A percentile compares a stretch with the other conserved stretches of the same genome.
These are phyloP conservation scores for Zeugodacus cucurbitae DNA, from an alignment of 1,140 invertebrate species.

Conservation along the genomic window DNA sequence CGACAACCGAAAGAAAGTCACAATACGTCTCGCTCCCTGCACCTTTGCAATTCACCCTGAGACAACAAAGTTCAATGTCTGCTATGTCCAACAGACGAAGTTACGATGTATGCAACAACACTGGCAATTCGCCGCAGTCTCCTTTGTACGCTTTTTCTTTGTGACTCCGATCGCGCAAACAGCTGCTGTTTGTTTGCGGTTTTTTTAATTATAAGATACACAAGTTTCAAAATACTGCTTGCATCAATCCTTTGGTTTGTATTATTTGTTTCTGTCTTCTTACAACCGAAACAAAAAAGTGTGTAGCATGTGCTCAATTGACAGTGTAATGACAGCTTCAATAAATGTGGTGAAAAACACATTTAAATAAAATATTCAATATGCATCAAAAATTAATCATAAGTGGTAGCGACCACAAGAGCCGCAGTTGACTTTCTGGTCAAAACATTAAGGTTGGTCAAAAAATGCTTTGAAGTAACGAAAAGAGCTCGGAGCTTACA, in stretches of 20 bases:
- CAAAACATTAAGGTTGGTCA: too few species aligned
- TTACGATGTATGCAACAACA: too few species aligned
- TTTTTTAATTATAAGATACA: not conserved
- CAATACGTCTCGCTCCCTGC: not conserved
- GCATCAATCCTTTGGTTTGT: not conserved
- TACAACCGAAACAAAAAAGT: not conserved
- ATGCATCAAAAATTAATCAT: too few species aligned
- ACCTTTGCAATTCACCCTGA: not conserved
- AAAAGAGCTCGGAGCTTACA: too few species aligned
- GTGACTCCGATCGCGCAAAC: not conserved
- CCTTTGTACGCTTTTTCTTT: not conserved
- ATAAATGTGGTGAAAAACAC: too few species aligned
- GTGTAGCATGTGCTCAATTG: slow-evolving; percentile 1
- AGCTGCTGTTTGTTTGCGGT: not conserved
- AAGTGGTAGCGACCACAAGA: too few species aligned
- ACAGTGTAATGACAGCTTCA: not conserved
- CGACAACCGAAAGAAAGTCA: too few species aligned
- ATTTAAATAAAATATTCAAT: not conserved
- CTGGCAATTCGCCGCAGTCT: not conserved
- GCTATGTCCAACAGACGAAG: not conserved
- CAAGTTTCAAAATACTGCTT: not conserved
- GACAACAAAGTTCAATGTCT: not conserved
- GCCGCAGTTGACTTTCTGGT: too few species aligned
- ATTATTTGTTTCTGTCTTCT: not conserved
- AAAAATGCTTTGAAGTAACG: too few species aligned